Evolutionary conservation across 2,888 invertebrate species (phyloP), one percentile per base, ranked within the genome.

Genomic region (Gari tellinella): DNA sequence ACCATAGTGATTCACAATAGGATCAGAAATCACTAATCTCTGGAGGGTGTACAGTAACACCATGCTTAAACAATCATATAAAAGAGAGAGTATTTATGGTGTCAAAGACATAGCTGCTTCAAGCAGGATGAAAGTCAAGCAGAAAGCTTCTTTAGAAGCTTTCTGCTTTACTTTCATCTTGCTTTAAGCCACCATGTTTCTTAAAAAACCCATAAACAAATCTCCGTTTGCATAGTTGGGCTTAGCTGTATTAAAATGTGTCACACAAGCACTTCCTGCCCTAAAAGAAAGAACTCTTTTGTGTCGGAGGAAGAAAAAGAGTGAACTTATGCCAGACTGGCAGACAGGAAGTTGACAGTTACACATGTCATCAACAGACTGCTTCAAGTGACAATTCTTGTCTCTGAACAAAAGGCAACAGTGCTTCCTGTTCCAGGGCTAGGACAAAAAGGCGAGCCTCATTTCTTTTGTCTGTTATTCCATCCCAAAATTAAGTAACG

Each of bases 331-430:
- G 64, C 41, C 55, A 55, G 48, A 21, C 55, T 38, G 21, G 17
- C 38, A 49, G 51, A 70, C 75, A 75, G 75, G 75, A 75, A 75
- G 69, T 62, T 52, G 53, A 62, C 57, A 69, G 25, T 75, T 69
- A 55, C 56, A 58, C 62, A 38, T 75, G 69, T 55, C 69, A 62
- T 56, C 31, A 55, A 48, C 66, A 75, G 53, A 69, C 62, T 55
- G 57, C 58, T 60, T 66, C 69, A 45, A 52, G 62, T 31, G 57
- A 65, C 56, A 58, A 52, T 58, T 69, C 69, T 64, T 65, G 40
- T 31, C 46, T 58, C 46, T 52, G 48, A 61, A 69, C 58, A 58
- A 63, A 69, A 65, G 69, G 69, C 52, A 58, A 65, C 69, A 69
- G 46, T 26, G 38, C 48, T 57, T 62, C 58, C 62, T 57, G 62